Evolutionary conservation across 1,140 invertebrate genomes (phyloP).

Genomic region (Eubasilissa regina): DNA sequence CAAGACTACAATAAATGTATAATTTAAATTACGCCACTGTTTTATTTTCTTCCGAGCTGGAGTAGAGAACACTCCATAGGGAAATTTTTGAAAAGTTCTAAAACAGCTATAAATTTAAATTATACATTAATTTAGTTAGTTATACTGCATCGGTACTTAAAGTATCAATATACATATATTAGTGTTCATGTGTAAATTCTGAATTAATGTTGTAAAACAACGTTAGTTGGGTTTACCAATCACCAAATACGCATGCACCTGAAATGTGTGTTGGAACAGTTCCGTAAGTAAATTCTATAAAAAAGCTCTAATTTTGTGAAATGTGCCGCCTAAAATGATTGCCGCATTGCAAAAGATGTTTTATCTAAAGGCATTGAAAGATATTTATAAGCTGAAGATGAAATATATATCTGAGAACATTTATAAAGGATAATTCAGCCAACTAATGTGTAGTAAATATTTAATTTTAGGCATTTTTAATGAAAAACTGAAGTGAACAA

Average conservation of each 20-base stretch:
- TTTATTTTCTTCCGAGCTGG: background rate
- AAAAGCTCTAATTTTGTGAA: constrained; percentile 20
- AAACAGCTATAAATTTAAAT: no score
- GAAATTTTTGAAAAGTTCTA: no score
- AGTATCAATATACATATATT: background rate
- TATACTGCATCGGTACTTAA: no score
- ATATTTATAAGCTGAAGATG: constrained; percentile 31
- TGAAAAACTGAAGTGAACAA: constrained; percentile 5
- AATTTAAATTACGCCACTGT: constrained; percentile 1
- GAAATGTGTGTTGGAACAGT: background rate
- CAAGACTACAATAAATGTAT: constrained; percentile 9
- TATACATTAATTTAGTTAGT: no score
- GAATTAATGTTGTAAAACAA: constrained; percentile 13
- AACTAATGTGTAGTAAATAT: constrained; percentile 16
- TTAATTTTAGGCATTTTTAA: constrained; percentile 8
- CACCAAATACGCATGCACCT: constrained; percentile 56
- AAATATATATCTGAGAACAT: constrained; percentile 15
- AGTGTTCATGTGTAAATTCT: constrained; percentile 9
- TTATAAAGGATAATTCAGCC: background rate
- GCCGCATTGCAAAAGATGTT: background rate
- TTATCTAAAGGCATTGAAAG: constrained; percentile 21
- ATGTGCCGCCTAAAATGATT: constrained; percentile 30
- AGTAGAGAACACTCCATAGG: no score
- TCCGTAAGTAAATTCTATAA: background rate
- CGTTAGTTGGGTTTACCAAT: constrained; percentile 27